Evolutionary conservation across 1,140 invertebrate genomes (phyloP).

Genomic region (Drosophila prosaltans): DNA sequence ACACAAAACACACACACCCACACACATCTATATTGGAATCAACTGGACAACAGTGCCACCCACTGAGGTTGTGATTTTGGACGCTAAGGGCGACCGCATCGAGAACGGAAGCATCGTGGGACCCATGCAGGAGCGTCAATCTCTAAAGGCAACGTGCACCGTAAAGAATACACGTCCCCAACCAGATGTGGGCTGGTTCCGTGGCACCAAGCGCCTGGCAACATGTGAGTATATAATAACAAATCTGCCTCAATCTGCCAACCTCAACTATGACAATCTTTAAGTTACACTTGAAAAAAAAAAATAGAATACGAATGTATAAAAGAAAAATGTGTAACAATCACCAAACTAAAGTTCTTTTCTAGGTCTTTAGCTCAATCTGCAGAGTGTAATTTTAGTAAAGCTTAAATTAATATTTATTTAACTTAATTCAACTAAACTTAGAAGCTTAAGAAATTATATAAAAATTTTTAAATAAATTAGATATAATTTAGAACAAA

Average conservation of each 20-base stretch:
- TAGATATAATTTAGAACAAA: no score
- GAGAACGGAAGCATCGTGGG: conserved; percentile 74
- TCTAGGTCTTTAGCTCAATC: no score
- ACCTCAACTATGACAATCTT: background rate
- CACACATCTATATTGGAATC: conserved; percentile 26
- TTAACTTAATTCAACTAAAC: no score
- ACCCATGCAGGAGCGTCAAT: conserved; percentile 79
- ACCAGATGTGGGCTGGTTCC: conserved; percentile 79
- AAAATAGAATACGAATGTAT: no score
- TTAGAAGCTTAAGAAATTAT: no score
- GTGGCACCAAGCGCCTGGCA: conserved; percentile 70
- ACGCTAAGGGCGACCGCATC: conserved; percentile 79
- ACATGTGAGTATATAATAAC: conserved; percentile 70
- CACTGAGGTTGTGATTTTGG: conserved; percentile 76
- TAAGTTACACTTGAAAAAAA: background rate
- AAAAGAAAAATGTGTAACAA: no score
- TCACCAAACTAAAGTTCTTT: no score
- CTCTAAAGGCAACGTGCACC: conserved; percentile 70
- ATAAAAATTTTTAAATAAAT: no score
- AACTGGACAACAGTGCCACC: conserved; percentile 70
- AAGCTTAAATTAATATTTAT: no score
- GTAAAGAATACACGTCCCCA: conserved; percentile 76
- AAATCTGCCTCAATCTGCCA: conserved; percentile 3
- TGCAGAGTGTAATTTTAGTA: no score
- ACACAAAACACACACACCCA: conserved; percentile 38